Base-by-base conservation (phyloP, 1,140 invertebrate species). In the Phymorhynchus buccinoides region DNA sequence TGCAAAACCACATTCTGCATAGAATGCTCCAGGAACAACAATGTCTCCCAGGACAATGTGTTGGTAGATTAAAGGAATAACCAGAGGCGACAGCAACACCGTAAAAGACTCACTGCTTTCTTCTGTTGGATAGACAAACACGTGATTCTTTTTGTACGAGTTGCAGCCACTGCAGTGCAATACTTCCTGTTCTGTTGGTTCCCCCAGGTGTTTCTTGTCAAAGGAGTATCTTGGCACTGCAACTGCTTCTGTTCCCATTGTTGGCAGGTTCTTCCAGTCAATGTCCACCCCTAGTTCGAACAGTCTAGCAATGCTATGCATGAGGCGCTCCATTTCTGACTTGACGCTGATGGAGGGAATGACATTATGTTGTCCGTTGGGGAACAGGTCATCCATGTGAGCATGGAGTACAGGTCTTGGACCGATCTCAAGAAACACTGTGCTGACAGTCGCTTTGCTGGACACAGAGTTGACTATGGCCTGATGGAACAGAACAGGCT, bases 361-460 rank as follows among this genome's bases (percentile, higher is more conserved):
- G 32, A 1, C 7, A 6, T 37, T 37, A 73, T 30, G 12, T 73
- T 73, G 48, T 52, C 48, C 48, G 22, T 18, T 66, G 62, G 62
- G 62, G 32, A 73, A 73, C 30, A 86, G 87, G 66, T 88, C 86
- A 35, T 35, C 44, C 7, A 88, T 71, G 79, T 89, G 87, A 7
- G 88, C 86, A 18, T 37, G 73, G 9, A 90, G 52, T 2, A 90
- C 88, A 32, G 90, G 87, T 66, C 84, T 88, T 12, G 89, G 90
- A 1, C 90, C 90, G 37, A 91, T 88, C 80, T 91, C 90, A 52
- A 91, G 44, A 80, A 88, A 90, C 52, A 89, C 83, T 3, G 66
- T 88, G 88, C 39, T 85, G 42, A 18, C 84, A 84, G 37, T 80
- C 62, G 27, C 35, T 41, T 68, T 56, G 27, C 3, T 56, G 1